Evolutionary conservation across 2,113 vertebrate species (phyloP).

Genomic region (Cyphotilapia sp.): DNA sequence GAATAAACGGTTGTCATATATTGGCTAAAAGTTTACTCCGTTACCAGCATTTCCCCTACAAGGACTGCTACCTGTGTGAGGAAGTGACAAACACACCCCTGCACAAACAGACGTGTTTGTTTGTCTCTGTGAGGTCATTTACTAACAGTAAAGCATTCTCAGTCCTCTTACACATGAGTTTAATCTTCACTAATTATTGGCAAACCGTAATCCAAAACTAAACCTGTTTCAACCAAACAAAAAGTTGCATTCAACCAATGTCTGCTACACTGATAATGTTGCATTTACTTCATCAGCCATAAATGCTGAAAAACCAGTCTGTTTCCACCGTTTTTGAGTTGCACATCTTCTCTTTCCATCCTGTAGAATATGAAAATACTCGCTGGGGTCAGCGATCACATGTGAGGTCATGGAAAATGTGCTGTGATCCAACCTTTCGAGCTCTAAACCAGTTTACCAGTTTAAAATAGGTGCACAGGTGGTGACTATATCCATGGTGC

Average conservation of each 20-base stretch:
- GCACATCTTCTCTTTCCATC: background rate
- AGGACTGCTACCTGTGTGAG: background rate
- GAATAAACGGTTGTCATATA: background rate
- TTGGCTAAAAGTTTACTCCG: background rate
- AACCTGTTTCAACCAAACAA: background rate
- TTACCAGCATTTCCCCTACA: background rate
- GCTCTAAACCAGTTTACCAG: background rate
- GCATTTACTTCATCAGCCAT: background rate
- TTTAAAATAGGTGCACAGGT: background rate
- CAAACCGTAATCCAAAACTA: fast-evolving
- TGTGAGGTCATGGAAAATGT: background rate
- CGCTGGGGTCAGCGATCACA: background rate
- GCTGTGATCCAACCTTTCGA: background rate
- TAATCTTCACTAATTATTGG: background rate
- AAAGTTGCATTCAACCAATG: background rate
- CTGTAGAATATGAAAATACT: background rate
- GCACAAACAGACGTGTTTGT: background rate
- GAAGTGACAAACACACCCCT: background rate
- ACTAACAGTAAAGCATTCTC: background rate
- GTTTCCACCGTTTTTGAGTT: background rate
- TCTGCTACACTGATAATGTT: background rate
- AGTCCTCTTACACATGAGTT: background rate
- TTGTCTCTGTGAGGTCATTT: background rate
- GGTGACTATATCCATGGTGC: background rate
- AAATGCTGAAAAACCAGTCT: background rate